Evolutionary conservation across 2,797 vertebrate genomes (phyloP).

Genomic region (Chelonia mydas): DNA sequence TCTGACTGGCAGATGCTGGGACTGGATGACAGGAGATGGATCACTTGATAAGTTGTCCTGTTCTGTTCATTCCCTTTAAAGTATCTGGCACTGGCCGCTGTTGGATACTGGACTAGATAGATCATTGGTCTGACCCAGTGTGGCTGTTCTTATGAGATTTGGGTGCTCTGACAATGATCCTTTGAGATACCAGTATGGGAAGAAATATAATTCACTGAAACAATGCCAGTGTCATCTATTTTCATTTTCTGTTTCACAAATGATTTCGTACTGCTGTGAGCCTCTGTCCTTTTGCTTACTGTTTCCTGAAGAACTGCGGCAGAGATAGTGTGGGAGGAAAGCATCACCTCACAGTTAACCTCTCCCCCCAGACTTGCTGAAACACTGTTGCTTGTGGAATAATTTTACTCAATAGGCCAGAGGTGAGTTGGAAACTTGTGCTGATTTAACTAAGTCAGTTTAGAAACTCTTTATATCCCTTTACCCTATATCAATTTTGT

Average conservation of each 20-base stretch:
- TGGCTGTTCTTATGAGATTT: background rate
- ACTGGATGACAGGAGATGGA: background rate
- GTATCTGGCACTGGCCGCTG: background rate
- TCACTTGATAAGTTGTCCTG: background rate
- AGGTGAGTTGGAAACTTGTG: slow-evolving; percentile 19
- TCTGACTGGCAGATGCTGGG: background rate
- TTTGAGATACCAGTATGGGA: slow-evolving; percentile 53
- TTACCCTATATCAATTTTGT: background rate
- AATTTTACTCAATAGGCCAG: background rate
- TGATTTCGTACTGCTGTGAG: background rate
- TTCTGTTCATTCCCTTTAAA: background rate
- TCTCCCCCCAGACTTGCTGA: background rate
- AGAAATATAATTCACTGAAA: slow-evolving; percentile 56
- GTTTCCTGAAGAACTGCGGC: slow-evolving; percentile 30
- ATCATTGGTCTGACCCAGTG: background rate
- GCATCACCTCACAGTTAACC: background rate
- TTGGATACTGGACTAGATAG: background rate
- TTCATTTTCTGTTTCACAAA: slow-evolving; percentile 28
- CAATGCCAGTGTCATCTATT: slow-evolving; percentile 43
- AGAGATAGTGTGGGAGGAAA: slow-evolving; percentile 18
- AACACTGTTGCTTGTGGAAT: background rate
- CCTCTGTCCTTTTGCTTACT: slow-evolving; percentile 44
- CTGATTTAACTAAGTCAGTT: background rate
- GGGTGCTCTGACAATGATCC: slow-evolving; percentile 50
- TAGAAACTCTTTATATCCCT: background rate